Base-by-base conservation (phyloP, 2,888 invertebrate species). In the Heteromyza rotundicornis region DNA sequence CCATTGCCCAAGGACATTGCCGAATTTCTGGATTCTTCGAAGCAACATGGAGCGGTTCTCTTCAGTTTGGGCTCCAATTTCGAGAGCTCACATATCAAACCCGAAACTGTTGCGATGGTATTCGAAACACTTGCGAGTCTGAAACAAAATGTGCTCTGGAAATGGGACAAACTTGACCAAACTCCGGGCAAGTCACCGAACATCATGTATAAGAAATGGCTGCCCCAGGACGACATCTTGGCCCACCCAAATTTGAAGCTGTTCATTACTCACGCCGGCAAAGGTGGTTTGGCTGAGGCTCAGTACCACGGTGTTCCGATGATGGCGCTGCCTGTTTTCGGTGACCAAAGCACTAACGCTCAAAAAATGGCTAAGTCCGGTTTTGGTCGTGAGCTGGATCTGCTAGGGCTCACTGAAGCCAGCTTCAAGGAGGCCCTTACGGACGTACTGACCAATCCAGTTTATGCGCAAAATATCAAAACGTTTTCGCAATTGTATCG, bases 121-220 rank as follows among this genome's bases (percentile, higher is more conserved):
- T 77, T 87, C 7, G 86, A 86, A 50, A 86, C 86, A 0, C 87
- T 91, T 55, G 81, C 85, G 0, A 84, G 82, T 59, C 70, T 90
- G 0, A 88, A 89, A 63, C 87, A 89, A 60, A 87, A 85, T 2
- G 86, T 91, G 0, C 72, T 91, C n/a, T 90, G 89, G 89, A 90
- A 90, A 81, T 90, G 88, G 87, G 89, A 90, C 72, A 73, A 74
- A 23, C 86, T 87, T 0, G 84, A 86, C 1, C 78, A 80, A 2
- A 74, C 88, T 0, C 78, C 79, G 0, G 81, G 80, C 1, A 72
- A 79, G 1, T 77, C 86, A 0, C 16, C 71, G 1, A 86, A 86
- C 63, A 84, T 86, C 1, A 75, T 82, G 2, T 79, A 84, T 44
- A 71, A 74, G 59, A 87, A 88, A 67, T 91, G 91, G 91, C 74